These are phyloP conservation scores for Podarcis muralis DNA, from an alignment of 2,113 vertebrate species.

Conservation along the genomic window DNA sequence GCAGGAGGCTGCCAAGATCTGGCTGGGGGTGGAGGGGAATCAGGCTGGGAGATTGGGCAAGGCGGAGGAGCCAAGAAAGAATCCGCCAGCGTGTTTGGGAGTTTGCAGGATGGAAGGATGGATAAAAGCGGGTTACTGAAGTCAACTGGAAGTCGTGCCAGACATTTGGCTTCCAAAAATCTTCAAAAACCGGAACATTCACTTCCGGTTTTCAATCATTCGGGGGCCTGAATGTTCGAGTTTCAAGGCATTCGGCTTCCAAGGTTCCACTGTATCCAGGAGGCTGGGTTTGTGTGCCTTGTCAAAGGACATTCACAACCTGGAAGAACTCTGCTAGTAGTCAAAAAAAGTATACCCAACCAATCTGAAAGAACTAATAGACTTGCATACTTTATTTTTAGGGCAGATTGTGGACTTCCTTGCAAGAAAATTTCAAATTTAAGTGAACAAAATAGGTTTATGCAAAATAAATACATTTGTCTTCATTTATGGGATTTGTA, in stretches of 20 bases:
- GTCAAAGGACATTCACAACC: background rate
- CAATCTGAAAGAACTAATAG: background rate
- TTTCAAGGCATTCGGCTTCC: too few relatives aligned
- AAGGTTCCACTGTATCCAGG: too few relatives aligned
- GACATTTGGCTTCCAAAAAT: too few relatives aligned
- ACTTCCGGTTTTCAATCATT: too few relatives aligned
- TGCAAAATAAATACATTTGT: background rate
- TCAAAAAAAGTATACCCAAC: background rate
- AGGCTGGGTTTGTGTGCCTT: too few relatives aligned
- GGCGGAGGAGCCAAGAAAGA: too few relatives aligned
- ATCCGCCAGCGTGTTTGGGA: background rate
- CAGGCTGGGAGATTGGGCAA: background rate
- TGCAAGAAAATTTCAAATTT: too few relatives aligned
- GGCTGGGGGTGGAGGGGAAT: background rate
- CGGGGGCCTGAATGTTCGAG: too few relatives aligned
- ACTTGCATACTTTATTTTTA: background rate
- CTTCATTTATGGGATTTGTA: background rate
- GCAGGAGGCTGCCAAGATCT: background rate
- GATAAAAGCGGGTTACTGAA: background rate
- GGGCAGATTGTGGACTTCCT: background rate
- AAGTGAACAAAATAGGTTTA: background rate
- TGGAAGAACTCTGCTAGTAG: background rate
- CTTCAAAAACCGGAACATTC: too few relatives aligned
- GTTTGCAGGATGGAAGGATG: too few relatives aligned
- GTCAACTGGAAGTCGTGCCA: too few relatives aligned